Conservation (phyloP, 2,113 vertebrate genomes). For the Athene cunicularia region DNA sequence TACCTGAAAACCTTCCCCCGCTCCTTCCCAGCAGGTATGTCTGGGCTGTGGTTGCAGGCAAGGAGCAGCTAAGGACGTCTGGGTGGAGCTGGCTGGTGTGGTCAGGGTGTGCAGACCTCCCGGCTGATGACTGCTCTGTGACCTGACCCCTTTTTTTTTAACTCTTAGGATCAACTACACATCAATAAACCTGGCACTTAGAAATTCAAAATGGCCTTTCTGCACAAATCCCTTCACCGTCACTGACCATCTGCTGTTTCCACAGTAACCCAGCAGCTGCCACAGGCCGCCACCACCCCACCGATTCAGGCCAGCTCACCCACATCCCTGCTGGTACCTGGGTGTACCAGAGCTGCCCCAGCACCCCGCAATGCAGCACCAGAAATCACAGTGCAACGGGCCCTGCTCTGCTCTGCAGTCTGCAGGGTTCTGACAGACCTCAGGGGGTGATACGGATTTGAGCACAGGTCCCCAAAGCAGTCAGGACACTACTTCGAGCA, state of each 20-base stretch:
- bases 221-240: neutral
- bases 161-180: neutral
- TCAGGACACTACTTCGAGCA: neutral
- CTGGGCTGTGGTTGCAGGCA: neutral
- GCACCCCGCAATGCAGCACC: rapidly evolving
- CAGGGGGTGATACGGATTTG: neutral
- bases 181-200: neutral
- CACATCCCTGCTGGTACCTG: neutral
- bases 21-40: neutral
- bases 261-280: neutral
- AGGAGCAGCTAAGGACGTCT: neutral
- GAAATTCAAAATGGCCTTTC: neutral
- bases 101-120: neutral
- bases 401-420: neutral
- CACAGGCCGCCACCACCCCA: neutral
- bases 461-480: neutral
- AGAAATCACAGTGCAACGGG: rapidly evolving
- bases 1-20: neutral
- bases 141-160: neutral
- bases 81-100: neutral
- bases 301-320: neutral
- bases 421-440: neutral
- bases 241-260: neutral
- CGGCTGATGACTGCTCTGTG: neutral
- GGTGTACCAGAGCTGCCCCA: neutral